Evolutionary conservation across 2,888 invertebrate genomes (phyloP), one percentile per base, ranked within the genome.

Genomic region (Emmelina monodactyla): DNA sequence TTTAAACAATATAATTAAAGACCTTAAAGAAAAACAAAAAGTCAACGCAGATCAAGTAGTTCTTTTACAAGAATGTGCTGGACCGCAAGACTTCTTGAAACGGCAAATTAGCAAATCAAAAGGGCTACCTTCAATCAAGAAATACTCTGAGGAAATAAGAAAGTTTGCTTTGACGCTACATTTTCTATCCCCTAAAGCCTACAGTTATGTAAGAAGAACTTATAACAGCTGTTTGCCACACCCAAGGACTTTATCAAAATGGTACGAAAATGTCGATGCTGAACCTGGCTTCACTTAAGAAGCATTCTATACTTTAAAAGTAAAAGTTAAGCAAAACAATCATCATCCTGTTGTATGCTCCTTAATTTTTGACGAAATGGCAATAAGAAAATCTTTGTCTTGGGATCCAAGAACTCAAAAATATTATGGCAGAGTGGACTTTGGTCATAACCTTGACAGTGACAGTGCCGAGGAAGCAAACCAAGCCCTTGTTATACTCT

Each of bases 361-460:
- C 2, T 5, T 42, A 12, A 31, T 33, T 7, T 29, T 42, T 1
- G 42, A 40, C 22, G 44, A 44, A 31, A 43, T 42, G 39, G 29
- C 39, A 4, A 44, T 42, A 28, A 39, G 42, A 35, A 37, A 42
- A 22, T 32, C 31, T 12, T 25, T 42, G 6, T 16, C 11, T 10
- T 43, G 42, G 42, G 38, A 44, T 37, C 19, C 38, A 2, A 14
- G 39, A 31, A 30, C 28, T 1, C 33, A 39, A 25, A 42, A 14
- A 12, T 42, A 42, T 42, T 34, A 34, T 28, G 41, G 39, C 5
- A n/a, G 37, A 15, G 41, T 39, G 16, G 28, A 41, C 22, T 10
- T 25, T 16, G 41, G 43, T 10, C 5, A n/a, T 19, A 25, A 33
- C 15, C 13, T 22, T 10, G 41, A 43, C 7, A 36, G 14, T 7